Evolutionary conservation across 2,888 invertebrate genomes (phyloP), one percentile per base, ranked within the genome.

Genomic region (Eupithecia insigniata): DNA sequence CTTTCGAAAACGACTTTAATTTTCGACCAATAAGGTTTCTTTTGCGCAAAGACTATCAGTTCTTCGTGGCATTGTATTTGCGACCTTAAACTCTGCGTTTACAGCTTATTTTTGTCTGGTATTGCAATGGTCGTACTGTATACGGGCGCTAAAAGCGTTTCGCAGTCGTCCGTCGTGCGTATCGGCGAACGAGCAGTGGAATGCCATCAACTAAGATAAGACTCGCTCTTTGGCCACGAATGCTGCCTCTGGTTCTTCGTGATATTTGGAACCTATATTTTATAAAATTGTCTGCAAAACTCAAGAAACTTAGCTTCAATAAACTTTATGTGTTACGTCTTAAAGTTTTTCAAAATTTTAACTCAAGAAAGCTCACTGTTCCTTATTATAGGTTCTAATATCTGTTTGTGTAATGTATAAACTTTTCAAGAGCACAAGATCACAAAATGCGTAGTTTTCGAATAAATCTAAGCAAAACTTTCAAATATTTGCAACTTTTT

Each of bases 171-270:
- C 88, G 90, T 90, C 91, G 92, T 92, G 91, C 92, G 92, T 93
- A 92, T 92, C 93, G 90, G 88, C 87, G 87, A 87, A 83, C 89
- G 89, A 86, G 90, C 91, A 86, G 80, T 87, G 92, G 93, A 93
- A 94, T 94, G 93, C 92, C 92, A 92, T 92, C 92, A 89, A 89
- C 90, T 84, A 89, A 92, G 93, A 94, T 93, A 93, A 93, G 89
- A 89, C 87, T 82, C 84, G 87, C 87, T 86, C 86, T 84, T 85
- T 84, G 84, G 85, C 86, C 84, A 84, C 85, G 86, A 87, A 82
- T 82, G 83, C 84, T 82, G 83, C 81, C 80, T 82, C 82, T 84
- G 82, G 84, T 85, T 82, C 82, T 80, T 81, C 84, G 84, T 86
- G 85, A 85, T 85, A 85, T 87, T 87, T 85, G 81, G 83, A 84